Evolutionary conservation across 2,113 vertebrate species (phyloP), one percentile per base, ranked within the genome.

Genomic region (Motacilla alba): DNA sequence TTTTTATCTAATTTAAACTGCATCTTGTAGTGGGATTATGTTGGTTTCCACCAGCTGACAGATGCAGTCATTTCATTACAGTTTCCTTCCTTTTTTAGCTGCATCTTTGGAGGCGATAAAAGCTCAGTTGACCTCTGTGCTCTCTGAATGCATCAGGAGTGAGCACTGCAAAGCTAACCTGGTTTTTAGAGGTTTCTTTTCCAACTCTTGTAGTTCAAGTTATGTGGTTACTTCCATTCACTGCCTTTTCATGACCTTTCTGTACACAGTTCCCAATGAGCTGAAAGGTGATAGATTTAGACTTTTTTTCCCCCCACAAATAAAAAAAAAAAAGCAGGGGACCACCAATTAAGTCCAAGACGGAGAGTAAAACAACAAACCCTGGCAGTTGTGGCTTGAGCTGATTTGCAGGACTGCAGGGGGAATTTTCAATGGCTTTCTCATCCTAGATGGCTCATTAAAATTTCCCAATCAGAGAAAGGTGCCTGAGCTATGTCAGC

Each of bases 391-490:
- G 91, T 91, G 87, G 74, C 66, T 96, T 79, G 87, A 94, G 78
- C 89, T 87, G 93, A 85, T 94, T 87, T 12, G 12, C 77, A 85
- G 93, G 93, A 84, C 87, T 75, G 91, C 77, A 67, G 83, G 90
- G 81, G 58, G 83, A 89, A 75, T 89, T 94, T 96, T 95, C 93
- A 82, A 76, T 84, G 74, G 31, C 53, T 95, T 95, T 96, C 74
- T 94, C 49, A 76, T 97, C 87, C 87, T 91, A 89, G 76, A 92
- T 87, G 81, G 66, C 95, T 96, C 96, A 97, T 97, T 97, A 96
- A 97, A 96, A 93, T 94, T 95, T 96, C 91, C 83, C 94, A 97
- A 96, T 96, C 94, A 94, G 74, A n/a, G 53, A 89, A 76, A 89
- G 91, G 87, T 92, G 87, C 77, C 89, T 95, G 91, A 92, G 94